A percentile compares a stretch with the other conserved stretches of the same genome.
phyloP scores from a whole-genome alignment of 1,140 invertebrate genomes.

The Acromyrmex echinatior region DNA sequence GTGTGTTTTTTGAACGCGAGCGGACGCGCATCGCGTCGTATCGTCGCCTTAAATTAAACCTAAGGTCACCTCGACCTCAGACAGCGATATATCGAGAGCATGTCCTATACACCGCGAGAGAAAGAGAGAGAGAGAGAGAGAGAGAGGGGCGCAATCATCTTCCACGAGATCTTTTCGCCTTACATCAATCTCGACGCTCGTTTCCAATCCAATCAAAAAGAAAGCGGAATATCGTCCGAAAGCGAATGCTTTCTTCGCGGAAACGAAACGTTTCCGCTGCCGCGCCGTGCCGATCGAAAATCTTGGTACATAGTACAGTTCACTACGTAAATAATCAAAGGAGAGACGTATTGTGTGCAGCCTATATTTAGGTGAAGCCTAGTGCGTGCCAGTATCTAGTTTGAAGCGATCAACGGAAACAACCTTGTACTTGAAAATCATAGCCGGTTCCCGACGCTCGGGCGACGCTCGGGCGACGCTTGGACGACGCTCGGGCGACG shows the following conservation, averaged over 20 bases:
- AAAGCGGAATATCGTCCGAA: neutral
- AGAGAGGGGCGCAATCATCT: neutral
- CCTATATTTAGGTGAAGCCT: slow-evolving; percentile 11
- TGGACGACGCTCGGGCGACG: neutral
- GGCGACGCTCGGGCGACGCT: neutral
- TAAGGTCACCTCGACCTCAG: slow-evolving; percentile 52
- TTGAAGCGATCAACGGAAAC: slow-evolving; percentile 6
- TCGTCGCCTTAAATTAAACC: slow-evolving; percentile 58
- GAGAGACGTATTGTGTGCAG: neutral
- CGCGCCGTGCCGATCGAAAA: neutral
- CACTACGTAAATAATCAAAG: slow-evolving; percentile 2
- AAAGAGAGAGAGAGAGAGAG: neutral
- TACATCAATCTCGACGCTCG: slow-evolving; percentile 7
- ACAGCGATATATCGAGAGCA: slow-evolving; percentile 50
- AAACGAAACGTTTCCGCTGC: neutral
- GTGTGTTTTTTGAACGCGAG: slow-evolving; percentile 27
- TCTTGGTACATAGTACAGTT: neutral
- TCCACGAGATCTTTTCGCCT: neutral
- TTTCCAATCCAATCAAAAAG: slow-evolving; percentile 5
- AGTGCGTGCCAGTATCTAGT: slow-evolving; percentile 11
- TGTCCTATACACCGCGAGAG: slow-evolving; percentile 16
- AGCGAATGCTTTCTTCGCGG: neutral
- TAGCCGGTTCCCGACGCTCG: no score
- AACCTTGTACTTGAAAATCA: neutral
- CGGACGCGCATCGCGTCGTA: slow-evolving; percentile 16